Evolutionary conservation across 1,140 invertebrate genomes (phyloP).

Genomic region (Solen grandis): DNA sequence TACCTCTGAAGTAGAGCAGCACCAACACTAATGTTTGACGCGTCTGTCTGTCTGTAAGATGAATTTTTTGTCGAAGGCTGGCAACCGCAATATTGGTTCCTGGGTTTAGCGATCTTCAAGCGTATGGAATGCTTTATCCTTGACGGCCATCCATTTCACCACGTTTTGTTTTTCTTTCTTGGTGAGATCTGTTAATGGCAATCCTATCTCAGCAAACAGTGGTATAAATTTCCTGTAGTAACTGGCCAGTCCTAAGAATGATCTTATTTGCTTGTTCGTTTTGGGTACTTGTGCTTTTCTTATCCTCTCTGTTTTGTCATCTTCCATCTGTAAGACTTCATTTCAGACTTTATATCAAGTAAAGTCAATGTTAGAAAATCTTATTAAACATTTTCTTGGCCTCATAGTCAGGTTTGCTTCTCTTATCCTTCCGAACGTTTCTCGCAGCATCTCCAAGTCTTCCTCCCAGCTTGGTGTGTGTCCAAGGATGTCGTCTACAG

Average conservation of each 20-base stretch:
- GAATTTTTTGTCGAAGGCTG: constrained; percentile 73
- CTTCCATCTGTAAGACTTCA: constrained; percentile 67
- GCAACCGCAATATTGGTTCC: constrained; percentile 63
- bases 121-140: constrained; percentile 34
- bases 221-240: constrained; percentile 80
- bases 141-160: constrained; percentile 32
- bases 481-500: constrained; percentile 46
- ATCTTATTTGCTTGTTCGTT: constrained; percentile 39
- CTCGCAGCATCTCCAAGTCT: neutral
- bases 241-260: constrained; percentile 80
- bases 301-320: constrained; percentile 14
- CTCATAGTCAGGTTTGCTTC: neutral
- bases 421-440: neutral
- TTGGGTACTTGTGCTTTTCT: neutral
- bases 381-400: constrained; percentile 18
- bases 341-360: neutral
- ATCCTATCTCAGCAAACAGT: constrained; percentile 69
- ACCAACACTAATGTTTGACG: constrained; percentile 40
- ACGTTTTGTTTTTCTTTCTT: constrained; percentile 40
- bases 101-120: constrained; percentile 47
- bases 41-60: constrained; percentile 33
- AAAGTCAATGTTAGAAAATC: neutral
- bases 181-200: constrained; percentile 65
- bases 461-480: constrained; percentile 22
- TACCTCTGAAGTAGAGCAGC: constrained; percentile 58